Percentiles rank a stretch among this genome's conserved stretches.
Conservation (phyloP, 2,888 invertebrate species). For the Protodeltote pygarga region DNA sequence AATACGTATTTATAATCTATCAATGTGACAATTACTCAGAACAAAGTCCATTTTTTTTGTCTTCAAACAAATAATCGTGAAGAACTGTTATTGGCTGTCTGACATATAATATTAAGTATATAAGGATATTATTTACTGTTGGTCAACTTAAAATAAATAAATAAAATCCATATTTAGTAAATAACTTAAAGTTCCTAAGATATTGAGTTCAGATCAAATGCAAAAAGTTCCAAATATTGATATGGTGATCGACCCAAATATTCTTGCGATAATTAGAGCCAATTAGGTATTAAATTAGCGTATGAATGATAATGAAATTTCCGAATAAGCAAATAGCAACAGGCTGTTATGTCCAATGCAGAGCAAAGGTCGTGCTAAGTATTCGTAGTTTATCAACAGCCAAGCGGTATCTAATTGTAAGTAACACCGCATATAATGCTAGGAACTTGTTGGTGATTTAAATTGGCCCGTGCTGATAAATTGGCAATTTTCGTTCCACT, state of each 20-base stretch:
- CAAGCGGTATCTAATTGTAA: constrained; percentile 33
- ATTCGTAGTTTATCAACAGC: constrained; percentile 45
- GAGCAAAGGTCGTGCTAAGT: constrained; percentile 47
- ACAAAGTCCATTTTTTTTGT: too few relatives aligned
- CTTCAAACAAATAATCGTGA: too few relatives aligned
- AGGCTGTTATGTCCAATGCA: constrained; percentile 42
- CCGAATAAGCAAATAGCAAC: constrained; percentile 51
- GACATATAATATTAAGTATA: too few relatives aligned
- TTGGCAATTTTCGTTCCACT: background rate
- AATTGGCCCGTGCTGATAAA: constrained; percentile 15
- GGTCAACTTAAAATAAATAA: too few relatives aligned
- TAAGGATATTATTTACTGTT: too few relatives aligned
- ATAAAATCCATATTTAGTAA: too few relatives aligned
- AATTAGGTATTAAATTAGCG: constrained; percentile 51
- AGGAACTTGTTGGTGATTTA: constrained; percentile 24
- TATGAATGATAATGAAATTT: constrained; percentile 53
- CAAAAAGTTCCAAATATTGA: constrained; percentile 25
- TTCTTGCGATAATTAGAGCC: constrained; percentile 41
- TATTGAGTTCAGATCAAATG: too few relatives aligned
- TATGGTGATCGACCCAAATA: constrained; percentile 47
- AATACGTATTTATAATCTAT: too few relatives aligned
- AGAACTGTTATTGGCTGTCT: too few relatives aligned
- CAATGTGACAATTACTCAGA: too few relatives aligned
- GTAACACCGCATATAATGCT: constrained; percentile 31
- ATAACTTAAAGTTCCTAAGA: too few relatives aligned